A percentile compares a stretch with the other conserved stretches of the same genome.
Conservation (phyloP, 1,140 invertebrate species). For the Calliphora vicina region DNA sequence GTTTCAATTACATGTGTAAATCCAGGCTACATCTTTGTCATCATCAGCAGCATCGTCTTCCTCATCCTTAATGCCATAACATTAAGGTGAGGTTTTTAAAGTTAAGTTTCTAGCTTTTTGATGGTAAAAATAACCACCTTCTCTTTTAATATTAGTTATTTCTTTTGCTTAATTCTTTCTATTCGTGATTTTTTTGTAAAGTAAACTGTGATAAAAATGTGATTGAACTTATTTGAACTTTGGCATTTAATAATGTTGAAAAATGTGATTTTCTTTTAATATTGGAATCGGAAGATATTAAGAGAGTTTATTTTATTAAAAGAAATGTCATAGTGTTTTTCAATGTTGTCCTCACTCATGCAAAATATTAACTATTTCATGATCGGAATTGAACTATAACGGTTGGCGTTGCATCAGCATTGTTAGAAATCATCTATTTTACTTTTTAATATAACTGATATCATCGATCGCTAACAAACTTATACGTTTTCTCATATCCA, state of each 20-base stretch:
- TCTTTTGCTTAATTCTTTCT: background rate
- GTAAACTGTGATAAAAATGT: background rate
- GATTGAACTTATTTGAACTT: conserved; percentile 24
- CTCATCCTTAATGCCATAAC: background rate
- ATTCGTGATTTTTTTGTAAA: conserved; percentile 23
- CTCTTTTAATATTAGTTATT: background rate
- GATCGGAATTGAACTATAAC: too few relatives aligned
- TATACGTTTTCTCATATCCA: too few relatives aligned
- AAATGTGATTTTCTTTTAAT: background rate
- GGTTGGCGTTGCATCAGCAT: too few relatives aligned
- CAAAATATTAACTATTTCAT: too few relatives aligned
- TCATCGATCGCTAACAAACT: too few relatives aligned
- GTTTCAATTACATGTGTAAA: conserved; percentile 17
- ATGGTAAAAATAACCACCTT: background rate
- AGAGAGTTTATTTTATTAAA: too few relatives aligned
- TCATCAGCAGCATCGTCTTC: background rate
- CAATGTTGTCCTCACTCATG: too few relatives aligned
- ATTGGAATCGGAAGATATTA: too few relatives aligned
- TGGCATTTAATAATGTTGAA: background rate
- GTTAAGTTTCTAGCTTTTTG: background rate
- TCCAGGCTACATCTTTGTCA: background rate
- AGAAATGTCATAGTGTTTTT: too few relatives aligned
- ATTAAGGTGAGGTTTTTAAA: conserved; percentile 24
- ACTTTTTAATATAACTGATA: too few relatives aligned
- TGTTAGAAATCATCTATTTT: too few relatives aligned